A percentile compares a stretch with the other conserved stretches of the same genome.
Conservation (phyloP, 1,140 invertebrate genomes). For the Augochlora pura region DNA sequence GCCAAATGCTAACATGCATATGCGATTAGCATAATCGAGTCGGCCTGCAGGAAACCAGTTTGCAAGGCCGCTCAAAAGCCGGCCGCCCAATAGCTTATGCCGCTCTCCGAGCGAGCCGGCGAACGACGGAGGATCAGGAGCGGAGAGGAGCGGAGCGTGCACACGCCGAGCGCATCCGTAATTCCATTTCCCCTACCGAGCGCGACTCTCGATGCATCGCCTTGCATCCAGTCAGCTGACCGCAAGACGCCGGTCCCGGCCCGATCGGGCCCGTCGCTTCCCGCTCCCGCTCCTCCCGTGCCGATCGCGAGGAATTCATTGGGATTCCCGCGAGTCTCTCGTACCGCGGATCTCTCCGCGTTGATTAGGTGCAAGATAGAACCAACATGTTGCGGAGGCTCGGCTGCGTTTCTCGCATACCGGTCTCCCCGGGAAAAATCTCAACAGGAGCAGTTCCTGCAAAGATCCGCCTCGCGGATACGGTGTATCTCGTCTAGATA, state of each 20-base stretch:
- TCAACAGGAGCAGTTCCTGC: no score
- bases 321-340: no score
- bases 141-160: constrained; percentile 19
- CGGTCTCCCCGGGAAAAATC: no score
- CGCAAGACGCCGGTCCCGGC: constrained; percentile 32
- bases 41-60: constrained; percentile 77
- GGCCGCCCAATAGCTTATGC: constrained; percentile 71
- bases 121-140: no score
- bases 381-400: neutral
- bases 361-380: neutral
- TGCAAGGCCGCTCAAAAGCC: constrained; percentile 78
- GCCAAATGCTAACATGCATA: constrained; percentile 76
- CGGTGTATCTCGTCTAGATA: no score
- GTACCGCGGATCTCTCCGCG: neutral
- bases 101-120: constrained; percentile 37
- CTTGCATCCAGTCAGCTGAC: constrained; percentile 68
- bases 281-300: no score
- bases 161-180: constrained; percentile 74
- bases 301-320: no score
- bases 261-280: no score
- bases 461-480: no score
- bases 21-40: constrained; percentile 80
- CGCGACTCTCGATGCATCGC: no score
- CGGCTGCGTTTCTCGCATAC: no score
- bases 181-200: constrained; percentile 65